Conservation (phyloP, 2,113 vertebrate genomes). For the Heptranchias perlo region DNA sequence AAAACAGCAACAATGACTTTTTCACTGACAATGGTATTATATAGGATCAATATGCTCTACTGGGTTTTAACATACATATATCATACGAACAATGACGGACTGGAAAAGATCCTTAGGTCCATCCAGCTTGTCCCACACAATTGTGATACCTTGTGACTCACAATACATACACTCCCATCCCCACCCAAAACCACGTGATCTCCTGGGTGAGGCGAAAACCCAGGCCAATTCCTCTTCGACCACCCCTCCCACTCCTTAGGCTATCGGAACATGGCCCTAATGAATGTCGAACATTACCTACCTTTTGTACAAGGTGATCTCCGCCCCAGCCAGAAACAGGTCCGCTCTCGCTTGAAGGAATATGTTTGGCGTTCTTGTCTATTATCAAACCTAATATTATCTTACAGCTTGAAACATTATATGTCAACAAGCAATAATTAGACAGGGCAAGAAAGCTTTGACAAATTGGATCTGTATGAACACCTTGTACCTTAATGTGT, state of each 20-base stretch:
- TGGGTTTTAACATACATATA: background rate
- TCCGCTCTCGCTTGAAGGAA: background rate
- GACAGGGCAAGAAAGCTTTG: background rate
- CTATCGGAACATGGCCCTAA: background rate
- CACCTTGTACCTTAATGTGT: background rate
- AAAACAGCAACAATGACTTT: background rate
- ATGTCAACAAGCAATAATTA: background rate
- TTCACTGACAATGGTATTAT: background rate
- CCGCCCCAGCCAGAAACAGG: background rate
- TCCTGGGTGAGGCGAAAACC: background rate
- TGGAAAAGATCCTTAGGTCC: background rate
- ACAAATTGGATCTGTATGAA: background rate
- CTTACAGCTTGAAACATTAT: too few relatives aligned
- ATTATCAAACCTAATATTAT: background rate
- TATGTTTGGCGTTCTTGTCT: background rate
- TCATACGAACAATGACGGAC: background rate
- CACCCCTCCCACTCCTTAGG: too few relatives aligned
- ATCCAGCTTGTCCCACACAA: background rate
- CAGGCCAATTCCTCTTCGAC: background rate
- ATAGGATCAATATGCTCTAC: background rate
- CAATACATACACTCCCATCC: background rate
- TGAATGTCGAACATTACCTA: too few relatives aligned
- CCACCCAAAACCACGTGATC: too few relatives aligned
- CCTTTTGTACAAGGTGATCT: background rate
- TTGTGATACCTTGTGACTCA: background rate